Conservation (phyloP, 2,113 vertebrate genomes). For the Hippocampus barbouri region DNA sequence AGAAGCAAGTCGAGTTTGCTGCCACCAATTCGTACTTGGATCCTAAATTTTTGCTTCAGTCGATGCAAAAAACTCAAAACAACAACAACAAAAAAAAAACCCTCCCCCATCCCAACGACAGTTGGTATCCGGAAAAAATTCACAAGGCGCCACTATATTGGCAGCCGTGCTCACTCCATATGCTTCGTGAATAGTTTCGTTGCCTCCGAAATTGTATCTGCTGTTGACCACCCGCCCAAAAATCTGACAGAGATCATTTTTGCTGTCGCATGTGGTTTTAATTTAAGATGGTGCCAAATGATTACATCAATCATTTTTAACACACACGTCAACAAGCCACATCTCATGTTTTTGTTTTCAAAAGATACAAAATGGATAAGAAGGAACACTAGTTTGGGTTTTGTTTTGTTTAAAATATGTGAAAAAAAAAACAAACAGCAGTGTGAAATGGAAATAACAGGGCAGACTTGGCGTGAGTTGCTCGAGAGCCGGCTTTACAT, state of each 20-base stretch:
- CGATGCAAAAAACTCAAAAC: no score
- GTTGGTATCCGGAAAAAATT: no score
- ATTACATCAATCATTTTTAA: no score
- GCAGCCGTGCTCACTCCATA: no score
- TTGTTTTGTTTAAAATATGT: constrained; percentile 35
- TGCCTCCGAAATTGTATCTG: neutral
- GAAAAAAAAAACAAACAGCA: constrained; percentile 17
- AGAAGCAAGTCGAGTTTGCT: no score
- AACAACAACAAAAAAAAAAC: no score
- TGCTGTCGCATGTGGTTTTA: constrained; percentile 33
- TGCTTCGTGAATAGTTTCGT: no score
- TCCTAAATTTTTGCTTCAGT: no score
- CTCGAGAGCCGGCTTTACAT: neutral
- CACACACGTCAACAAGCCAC: constrained; percentile 11
- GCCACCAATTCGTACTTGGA: no score
- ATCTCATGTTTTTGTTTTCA: constrained; percentile 1
- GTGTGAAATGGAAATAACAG: neutral
- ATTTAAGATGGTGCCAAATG: constrained; percentile 12
- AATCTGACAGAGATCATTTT: constrained; percentile 11
- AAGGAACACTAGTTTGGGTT: constrained; percentile 33
- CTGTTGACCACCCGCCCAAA: neutral
- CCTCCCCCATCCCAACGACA: no score
- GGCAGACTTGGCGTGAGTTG: neutral
- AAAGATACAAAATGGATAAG: constrained; percentile 45
- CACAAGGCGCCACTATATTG: no score